A percentile compares a stretch with the other conserved stretches of the same genome.
These are phyloP conservation scores for Strix occidentalis DNA, from an alignment of 2,797 vertebrate species.

Conservation along the genomic window DNA sequence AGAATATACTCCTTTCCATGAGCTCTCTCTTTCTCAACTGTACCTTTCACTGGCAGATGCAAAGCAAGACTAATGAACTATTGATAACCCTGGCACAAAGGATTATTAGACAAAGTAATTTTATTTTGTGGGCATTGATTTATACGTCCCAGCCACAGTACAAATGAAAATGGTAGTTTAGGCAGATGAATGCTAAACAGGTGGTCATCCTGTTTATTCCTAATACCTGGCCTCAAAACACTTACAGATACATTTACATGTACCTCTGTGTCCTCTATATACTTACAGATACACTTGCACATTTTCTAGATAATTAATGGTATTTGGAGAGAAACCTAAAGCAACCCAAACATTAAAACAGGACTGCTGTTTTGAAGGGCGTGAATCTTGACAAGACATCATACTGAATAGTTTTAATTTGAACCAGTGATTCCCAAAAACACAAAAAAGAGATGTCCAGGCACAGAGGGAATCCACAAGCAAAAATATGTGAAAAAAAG, in stretches of 20 bases:
- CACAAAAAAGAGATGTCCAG: not conserved
- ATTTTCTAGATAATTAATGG: not conserved
- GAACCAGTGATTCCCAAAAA: not conserved
- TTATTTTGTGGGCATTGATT: constrained; percentile 46
- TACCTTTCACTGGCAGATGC: constrained; percentile 26
- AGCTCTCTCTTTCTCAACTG: not conserved
- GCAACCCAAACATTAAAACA: not conserved
- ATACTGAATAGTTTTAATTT: not conserved
- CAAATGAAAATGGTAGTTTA: constrained; percentile 4
- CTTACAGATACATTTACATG: not conserved
- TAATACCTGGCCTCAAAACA: not conserved
- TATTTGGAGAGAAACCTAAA: not conserved
- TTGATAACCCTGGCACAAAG: constrained; percentile 40
- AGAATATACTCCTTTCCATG: not conserved
- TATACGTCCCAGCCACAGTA: not conserved
- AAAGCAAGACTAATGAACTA: constrained; percentile 61
- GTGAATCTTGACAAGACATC: not conserved
- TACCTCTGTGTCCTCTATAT: not conserved
- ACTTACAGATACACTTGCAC: rapidly evolving
- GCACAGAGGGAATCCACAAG: not conserved
- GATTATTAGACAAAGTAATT: constrained; percentile 56
- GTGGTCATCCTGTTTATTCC: not conserved
- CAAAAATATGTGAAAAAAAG: not conserved
- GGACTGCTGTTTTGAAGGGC: not conserved
- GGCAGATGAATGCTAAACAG: constrained; percentile 3